phyloP scores from a whole-genome alignment of 2,113 vertebrate genomes.

The Nothocercus nigrocapillus region DNA sequence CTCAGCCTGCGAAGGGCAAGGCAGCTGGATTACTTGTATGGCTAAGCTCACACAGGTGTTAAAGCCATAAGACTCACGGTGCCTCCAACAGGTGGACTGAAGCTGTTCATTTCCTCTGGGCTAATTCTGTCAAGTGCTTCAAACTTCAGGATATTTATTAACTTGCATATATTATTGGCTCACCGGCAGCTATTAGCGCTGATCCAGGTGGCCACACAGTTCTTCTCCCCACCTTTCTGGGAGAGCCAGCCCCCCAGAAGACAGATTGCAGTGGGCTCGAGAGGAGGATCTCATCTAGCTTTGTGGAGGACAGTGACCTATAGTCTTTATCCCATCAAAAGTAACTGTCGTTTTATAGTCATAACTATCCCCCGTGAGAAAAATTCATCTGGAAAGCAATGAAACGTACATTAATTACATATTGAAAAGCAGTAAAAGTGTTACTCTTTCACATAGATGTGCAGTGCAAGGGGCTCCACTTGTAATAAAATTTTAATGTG shows the following conservation, averaged over 20 bases:
- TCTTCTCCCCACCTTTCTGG: background rate
- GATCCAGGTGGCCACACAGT: background rate
- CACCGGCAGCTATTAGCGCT: too few species aligned
- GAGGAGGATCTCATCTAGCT: accelerated
- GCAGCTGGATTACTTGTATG: background rate
- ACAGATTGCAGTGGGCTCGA: accelerated
- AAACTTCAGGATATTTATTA: background rate
- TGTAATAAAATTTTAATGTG: background rate
- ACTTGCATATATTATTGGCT: background rate
- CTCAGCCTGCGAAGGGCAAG: background rate
- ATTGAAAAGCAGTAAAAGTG: background rate
- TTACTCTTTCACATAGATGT: background rate
- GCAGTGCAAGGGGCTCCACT: background rate
- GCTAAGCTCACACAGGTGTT: too few species aligned
- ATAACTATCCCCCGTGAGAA: background rate
- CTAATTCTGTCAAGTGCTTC: background rate
- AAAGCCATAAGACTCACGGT: background rate
- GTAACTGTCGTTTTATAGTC: background rate
- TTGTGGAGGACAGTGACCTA: background rate
- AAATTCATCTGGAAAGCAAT: conserved; percentile 22
- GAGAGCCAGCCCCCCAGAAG: background rate
- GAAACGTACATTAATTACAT: conserved; percentile 6
- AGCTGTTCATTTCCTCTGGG: background rate
- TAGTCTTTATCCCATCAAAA: background rate
- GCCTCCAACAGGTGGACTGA: background rate